phyloP scores from a whole-genome alignment of 35 echinoderm and acorn worm genomes.

The Diadema setosum region DNA sequence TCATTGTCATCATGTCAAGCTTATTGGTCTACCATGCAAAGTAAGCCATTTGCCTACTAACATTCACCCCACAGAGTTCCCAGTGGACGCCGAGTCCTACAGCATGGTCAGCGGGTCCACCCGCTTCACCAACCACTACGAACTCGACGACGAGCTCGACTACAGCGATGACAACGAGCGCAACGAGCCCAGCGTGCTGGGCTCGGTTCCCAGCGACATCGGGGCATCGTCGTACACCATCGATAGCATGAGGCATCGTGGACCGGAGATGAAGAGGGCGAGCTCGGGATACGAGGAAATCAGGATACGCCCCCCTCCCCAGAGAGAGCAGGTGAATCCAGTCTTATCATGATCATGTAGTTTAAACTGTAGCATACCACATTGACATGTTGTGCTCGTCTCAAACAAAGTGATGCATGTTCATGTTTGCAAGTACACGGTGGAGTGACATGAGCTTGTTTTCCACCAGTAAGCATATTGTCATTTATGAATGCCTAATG shows the following conservation, averaged over 20 bases:
- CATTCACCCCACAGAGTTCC: constrained; percentile 4
- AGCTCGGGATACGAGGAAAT: neutral
- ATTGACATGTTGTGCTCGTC: too few relatives aligned
- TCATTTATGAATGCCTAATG: too few relatives aligned
- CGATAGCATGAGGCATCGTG: constrained; percentile 20
- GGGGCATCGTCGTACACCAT: neutral
- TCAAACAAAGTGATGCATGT: too few relatives aligned
- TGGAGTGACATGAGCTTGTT: too few relatives aligned
- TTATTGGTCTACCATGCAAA: too few relatives aligned
- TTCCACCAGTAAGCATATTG: too few relatives aligned
- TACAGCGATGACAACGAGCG: constrained; percentile 45
- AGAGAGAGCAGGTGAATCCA: neutral
- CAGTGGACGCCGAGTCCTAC: neutral
- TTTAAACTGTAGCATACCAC: too few relatives aligned
- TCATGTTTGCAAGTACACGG: too few relatives aligned
- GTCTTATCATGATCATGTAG: neutral
- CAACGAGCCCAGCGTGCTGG: neutral
- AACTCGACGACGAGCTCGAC: constrained; percentile 20
- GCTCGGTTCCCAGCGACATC: neutral
- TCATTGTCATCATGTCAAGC: too few relatives aligned
- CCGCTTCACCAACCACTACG: neutral
- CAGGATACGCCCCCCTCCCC: neutral
- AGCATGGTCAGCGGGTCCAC: neutral
- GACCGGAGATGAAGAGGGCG: neutral
- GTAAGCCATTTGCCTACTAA: too few relatives aligned